These are phyloP conservation scores for Metaphire vulgaris DNA, from an alignment of 1,140 invertebrate genomes.

Conservation along the genomic window DNA sequence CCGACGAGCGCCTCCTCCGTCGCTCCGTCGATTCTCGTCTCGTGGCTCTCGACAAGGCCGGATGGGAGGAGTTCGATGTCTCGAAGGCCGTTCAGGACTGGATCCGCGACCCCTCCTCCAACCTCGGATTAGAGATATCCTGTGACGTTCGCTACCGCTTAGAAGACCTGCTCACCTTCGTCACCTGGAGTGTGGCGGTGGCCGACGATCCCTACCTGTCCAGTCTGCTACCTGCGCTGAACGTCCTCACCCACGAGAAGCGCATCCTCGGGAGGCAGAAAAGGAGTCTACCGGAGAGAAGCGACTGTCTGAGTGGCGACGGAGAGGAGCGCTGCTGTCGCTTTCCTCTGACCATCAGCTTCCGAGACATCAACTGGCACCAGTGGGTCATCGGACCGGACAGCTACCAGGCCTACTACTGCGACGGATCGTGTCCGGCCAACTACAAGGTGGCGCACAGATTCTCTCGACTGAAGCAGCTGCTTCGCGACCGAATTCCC, in stretches of 20 bases:
- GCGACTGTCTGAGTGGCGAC: conserved; percentile 32
- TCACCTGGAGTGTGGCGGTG: background rate
- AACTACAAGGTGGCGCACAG: conserved; percentile 43
- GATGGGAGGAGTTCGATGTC: conserved; percentile 31
- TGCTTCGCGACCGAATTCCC: conserved; percentile 38
- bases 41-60: conserved; percentile 20
- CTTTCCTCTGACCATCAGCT: conserved; percentile 38
- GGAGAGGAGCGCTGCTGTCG: conserved; percentile 41
- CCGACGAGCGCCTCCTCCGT: background rate
- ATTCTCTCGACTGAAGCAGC: conserved; percentile 40
- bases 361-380: conserved; percentile 42
- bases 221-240: background rate
- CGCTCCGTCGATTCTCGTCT: conserved; percentile 23
- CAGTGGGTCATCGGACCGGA: conserved; percentile 41
- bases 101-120: conserved; percentile 28
- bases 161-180: conserved; percentile 17
- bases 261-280: conserved; percentile 8
- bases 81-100: conserved; percentile 26
- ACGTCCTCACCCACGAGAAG: conserved; percentile 22
- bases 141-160: conserved; percentile 22
- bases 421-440: conserved; percentile 41
- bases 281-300: conserved; percentile 5
- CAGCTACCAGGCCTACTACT: conserved; percentile 41
- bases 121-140: conserved; percentile 29
- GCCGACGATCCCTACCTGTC: background rate